Percentiles rank a stretch among this genome's conserved stretches.
Evolutionary conservation across 2,797 vertebrate genomes (phyloP).

Genomic region (Dromococcyx pavoninus): DNA sequence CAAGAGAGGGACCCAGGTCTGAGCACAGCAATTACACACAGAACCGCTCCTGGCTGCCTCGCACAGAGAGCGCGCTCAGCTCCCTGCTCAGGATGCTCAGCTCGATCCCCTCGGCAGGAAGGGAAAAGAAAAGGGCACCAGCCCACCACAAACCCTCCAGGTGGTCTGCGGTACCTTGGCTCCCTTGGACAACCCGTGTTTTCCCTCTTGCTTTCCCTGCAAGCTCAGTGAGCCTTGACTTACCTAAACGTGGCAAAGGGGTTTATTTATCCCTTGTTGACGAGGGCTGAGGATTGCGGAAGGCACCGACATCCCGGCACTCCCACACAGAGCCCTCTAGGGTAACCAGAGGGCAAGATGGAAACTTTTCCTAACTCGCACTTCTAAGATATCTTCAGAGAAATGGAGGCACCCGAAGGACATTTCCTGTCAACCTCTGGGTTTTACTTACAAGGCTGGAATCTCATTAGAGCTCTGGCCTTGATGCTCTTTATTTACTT

Average conservation of each 20-base stretch:
- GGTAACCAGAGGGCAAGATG: background rate
- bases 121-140: background rate
- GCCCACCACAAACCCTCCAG: background rate
- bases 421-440: rapidly evolving
- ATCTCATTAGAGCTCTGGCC: slow-evolving; percentile 49
- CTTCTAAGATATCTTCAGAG: background rate
- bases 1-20: background rate
- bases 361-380: background rate
- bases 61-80: too few species aligned
- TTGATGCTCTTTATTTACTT: background rate
- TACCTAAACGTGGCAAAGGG: background rate
- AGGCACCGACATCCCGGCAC: background rate
- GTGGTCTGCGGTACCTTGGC: background rate
- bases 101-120: background rate
- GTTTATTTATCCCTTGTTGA: background rate
- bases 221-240: background rate
- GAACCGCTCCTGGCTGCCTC: too few species aligned
- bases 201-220: background rate
- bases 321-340: background rate
- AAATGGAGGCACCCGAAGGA: rapidly evolving
- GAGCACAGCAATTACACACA: background rate
- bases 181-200: background rate
- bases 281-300: background rate
- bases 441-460: background rate
- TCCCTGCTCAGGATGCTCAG: background rate